Base-by-base conservation (phyloP, 2,113 vertebrate genomes). In the Bucco capensis region DNA sequence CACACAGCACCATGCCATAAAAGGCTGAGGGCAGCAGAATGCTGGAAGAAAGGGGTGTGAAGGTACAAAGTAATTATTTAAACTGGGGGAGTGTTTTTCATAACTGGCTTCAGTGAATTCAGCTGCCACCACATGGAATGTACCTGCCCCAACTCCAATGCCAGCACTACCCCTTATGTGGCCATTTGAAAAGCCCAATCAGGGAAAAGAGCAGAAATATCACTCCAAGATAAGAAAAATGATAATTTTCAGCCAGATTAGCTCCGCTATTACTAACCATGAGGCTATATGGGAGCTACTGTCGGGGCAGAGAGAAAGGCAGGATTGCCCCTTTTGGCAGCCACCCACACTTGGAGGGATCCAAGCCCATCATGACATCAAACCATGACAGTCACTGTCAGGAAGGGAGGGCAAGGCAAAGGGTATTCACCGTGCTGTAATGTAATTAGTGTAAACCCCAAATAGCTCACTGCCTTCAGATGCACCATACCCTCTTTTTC, bases 101-200 rank as follows among this genome's bases (percentile, higher is more conserved):
- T 30, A n/a, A 77, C 6, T 1, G 1, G 42, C 37, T 46, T 66
- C 50, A 76, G n/a, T 3, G 3, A 61, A 42, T 66, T 77, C 54
- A 50, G 58, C 46, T 70, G 40, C 33, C 31, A 25, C 40, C 33
- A 57, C 1, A 0, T 1, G 12, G 33, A 49, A 75, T 6, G 6
- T 19, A 83, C 24, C 64, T 57, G 51, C 50, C 50, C 25, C 69
- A 66, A 22, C 30, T 4, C 21, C 6, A 2, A 38, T 25, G 24
- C 38, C 31, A 77, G 5, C 23, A 49, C 11, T 30, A 44, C 30
- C 54, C 42, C 24, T 50, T 25, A 33, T 0, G 1, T 0, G 1
- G n/a, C 23, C 23, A 6, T 40, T 28, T 50, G 13, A 77, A 11
- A 8, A 47, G 21, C 27, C 6, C 25, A 24, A 47, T 2, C 22